These are phyloP conservation scores for Piprites chloris DNA, from an alignment of 2,113 vertebrate species.

Conservation along the genomic window DNA sequence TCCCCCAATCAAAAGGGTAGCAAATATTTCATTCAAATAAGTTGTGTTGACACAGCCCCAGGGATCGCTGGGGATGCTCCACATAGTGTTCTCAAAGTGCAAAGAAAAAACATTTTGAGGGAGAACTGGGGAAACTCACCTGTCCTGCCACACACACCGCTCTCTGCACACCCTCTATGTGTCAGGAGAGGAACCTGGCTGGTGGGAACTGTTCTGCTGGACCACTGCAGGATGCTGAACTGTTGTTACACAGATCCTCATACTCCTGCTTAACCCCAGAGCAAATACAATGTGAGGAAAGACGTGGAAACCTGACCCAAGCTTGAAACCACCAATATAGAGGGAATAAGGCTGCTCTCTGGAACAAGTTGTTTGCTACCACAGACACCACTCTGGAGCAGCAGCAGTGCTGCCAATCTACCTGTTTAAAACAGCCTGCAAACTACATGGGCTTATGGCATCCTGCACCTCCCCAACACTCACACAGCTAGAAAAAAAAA, in stretches of 20 bases:
- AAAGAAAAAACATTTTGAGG: background rate
- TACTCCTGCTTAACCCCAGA: background rate
- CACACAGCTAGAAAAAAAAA: accelerated
- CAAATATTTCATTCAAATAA: background rate
- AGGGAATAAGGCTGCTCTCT: background rate
- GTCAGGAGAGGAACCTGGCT: background rate
- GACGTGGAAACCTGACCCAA: accelerated
- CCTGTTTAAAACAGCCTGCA: background rate
- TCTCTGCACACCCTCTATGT: accelerated
- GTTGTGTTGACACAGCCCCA: too few species aligned
- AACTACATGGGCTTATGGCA: background rate
- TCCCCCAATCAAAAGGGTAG: background rate
- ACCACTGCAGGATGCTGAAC: background rate
- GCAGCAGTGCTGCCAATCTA: background rate
- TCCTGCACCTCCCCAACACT: background rate
- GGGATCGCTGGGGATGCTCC: accelerated
- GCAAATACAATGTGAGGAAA: accelerated
- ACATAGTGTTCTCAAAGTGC: accelerated
- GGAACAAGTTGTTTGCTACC: background rate
- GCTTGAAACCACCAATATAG: accelerated
- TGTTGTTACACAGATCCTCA: accelerated
- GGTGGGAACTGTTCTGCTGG: background rate
- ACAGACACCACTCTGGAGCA: too few species aligned
- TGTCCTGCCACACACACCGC: accelerated
- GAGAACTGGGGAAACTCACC: background rate